Evolutionary conservation across 1,140 invertebrate genomes (phyloP), one percentile per base, ranked within the genome.

Genomic region (Spodoptera frugiperda): DNA sequence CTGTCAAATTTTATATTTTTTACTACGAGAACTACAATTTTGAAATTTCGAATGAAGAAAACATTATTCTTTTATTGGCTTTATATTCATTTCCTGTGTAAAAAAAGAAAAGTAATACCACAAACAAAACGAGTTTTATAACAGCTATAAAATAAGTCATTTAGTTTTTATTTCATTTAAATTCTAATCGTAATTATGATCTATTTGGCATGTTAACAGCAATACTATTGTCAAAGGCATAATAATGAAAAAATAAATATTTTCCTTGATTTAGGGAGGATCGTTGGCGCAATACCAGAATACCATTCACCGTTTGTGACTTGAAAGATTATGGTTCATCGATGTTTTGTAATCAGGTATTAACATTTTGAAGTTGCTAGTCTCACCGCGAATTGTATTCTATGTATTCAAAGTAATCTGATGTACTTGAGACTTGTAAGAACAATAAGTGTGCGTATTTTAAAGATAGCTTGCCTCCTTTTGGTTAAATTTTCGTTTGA

Each of bases 241-340:
- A 12, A 59, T 44, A 57, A 57, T 33, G n/a, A 55, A 5, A 33
- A 17, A 44, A 44, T 10, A 61, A 9, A 61, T 11, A 61, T 61
- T 61, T 88, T 89, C 73, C 81, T 89, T 88, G 68, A 85, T 90
- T 75, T 89, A 92, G 89, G 89, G 84, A 84, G 89, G 89, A 89
- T 85, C 91, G 91, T 85, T 83, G 89, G 91, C 91, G 91, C 89
- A 92, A 92, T 91, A 89, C 89, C 84, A 85, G 87, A 82, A 76
- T 80, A 78, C 83, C 82, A 77, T 49, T 84, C 82, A 84, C 79
- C 77, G 81, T 81, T 81, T 85, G 82, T 87, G 73, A 86, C 82
- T 80, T 89, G 88, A 91, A 80, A 84, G 78, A 75, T 57, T 21
- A 21, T 55, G 59, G 25, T 67, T 51, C 63, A 11, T 59, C 80